phyloP scores from a whole-genome alignment of 2,888 invertebrate genomes.

The Lepidocyrtoides sp. region DNA sequence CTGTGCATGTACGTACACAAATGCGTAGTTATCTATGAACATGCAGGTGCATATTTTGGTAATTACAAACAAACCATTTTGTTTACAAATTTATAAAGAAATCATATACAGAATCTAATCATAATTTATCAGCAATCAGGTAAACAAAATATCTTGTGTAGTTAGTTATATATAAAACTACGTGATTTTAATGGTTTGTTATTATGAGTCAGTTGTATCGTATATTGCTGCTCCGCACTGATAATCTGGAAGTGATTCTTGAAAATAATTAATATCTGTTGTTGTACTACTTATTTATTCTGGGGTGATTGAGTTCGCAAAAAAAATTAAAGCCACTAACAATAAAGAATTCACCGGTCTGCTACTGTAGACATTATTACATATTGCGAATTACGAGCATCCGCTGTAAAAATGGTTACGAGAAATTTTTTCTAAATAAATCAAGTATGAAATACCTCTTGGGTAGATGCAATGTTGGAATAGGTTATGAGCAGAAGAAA shows the following conservation, averaged over 20 bases:
- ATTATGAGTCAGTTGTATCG: neutral
- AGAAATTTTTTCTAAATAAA: neutral
- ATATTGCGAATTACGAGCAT: neutral
- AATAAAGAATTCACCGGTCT: neutral
- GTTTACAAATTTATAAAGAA: neutral
- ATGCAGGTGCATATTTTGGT: neutral
- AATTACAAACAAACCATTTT: neutral
- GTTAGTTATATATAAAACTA: too few species aligned
- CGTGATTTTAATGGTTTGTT: neutral
- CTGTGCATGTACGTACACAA: neutral
- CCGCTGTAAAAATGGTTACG: neutral
- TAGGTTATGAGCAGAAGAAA: neutral
- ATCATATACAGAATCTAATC: neutral
- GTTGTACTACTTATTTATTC: neutral
- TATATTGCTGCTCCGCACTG: neutral
- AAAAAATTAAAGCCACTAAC: neutral
- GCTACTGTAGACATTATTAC: neutral
- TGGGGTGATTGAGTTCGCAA: too few species aligned
- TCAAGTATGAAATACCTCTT: too few species aligned
- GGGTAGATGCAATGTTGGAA: too few species aligned
- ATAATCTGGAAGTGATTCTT: conserved; percentile 5
- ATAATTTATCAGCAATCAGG: neutral
- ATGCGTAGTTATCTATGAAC: neutral
- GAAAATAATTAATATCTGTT: neutral
- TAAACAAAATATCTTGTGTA: neutral